phyloP scores from a whole-genome alignment of 2,888 invertebrate species.

The Dynastes maya region DNA sequence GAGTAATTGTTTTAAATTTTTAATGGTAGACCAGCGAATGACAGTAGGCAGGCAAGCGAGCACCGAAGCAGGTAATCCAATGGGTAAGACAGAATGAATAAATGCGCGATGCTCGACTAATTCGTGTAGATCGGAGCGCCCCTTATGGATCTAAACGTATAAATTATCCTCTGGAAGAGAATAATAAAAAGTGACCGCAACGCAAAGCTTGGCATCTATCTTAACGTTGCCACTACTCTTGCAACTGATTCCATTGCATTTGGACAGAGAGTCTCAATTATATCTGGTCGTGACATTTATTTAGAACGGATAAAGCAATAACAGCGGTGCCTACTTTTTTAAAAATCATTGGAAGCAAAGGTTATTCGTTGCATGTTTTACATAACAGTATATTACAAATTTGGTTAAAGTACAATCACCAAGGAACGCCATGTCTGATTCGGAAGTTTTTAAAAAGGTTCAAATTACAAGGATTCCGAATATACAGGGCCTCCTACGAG shows the following conservation, averaged over 20 bases:
- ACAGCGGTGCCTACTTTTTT: too few species aligned
- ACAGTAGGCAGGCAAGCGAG: constrained; percentile 36
- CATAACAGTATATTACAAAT: too few species aligned
- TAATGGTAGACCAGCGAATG: constrained; percentile 40
- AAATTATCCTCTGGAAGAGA: constrained; percentile 28
- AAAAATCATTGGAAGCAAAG: too few species aligned
- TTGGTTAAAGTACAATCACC: neutral
- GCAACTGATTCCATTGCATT: constrained; percentile 1
- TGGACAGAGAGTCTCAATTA: constrained; percentile 10
- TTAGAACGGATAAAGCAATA: neutral
- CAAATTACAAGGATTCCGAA: too few species aligned
- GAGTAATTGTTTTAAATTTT: constrained; percentile 45
- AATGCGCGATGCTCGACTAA: constrained; percentile 21
- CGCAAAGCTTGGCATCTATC: neutral
- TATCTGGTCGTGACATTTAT: constrained; percentile 5
- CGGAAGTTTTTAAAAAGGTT: too few species aligned
- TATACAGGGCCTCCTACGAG: too few species aligned
- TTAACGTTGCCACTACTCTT: constrained; percentile 11
- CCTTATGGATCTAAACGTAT: constrained; percentile 33
- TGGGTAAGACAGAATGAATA: constrained; percentile 27
- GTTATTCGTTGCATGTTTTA: too few species aligned
- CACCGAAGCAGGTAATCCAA: constrained; percentile 8
- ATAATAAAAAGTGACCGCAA: constrained; percentile 26
- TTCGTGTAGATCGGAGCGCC: constrained; percentile 15
- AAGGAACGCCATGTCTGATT: too few species aligned